Evolutionary conservation across 2,888 invertebrate genomes (phyloP).

Genomic region (Drosophila mercatorum): DNA sequence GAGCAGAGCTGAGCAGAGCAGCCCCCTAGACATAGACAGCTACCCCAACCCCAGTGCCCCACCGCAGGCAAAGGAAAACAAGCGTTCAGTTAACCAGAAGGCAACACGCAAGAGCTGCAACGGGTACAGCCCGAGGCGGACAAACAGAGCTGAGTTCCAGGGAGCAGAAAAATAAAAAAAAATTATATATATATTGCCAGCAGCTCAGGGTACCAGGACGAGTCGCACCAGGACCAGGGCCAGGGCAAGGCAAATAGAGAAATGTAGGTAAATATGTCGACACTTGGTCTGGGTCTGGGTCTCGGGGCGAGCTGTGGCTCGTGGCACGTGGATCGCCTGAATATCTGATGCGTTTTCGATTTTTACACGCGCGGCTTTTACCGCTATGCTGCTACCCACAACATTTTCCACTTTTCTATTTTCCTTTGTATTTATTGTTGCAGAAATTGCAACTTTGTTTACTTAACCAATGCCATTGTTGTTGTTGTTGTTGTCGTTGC

Average conservation of each 20-base stretch:
- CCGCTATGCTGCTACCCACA: conserved; percentile 7
- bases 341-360: conserved; percentile 76
- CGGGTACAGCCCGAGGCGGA: conserved; percentile 49
- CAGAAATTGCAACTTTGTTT: conserved; percentile 74
- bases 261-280: conserved; percentile 58
- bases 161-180: not conserved
- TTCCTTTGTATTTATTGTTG: conserved; percentile 60
- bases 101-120: conserved; percentile 71
- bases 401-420: conserved; percentile 45
- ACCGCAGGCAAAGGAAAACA: conserved; percentile 51
- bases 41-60: not conserved
- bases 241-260: conserved; percentile 67
- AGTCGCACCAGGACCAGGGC: conserved; percentile 17
- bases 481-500: conserved; percentile 39
- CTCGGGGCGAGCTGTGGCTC: not conserved
- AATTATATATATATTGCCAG: not conserved
- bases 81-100: conserved; percentile 72
- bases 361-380: conserved; percentile 52
- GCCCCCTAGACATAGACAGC: conserved; percentile 2
- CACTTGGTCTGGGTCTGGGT: conserved; percentile 25
- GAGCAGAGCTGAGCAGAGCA: conserved; percentile 7
- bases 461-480: conserved; percentile 54
- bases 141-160: conserved; percentile 50
- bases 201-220: conserved; percentile 13
- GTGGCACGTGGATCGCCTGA: conserved; percentile 61